These are phyloP conservation scores for Oscheius myriophilus DNA, from an alignment of 2,888 invertebrate species.

Conservation along the genomic window DNA sequence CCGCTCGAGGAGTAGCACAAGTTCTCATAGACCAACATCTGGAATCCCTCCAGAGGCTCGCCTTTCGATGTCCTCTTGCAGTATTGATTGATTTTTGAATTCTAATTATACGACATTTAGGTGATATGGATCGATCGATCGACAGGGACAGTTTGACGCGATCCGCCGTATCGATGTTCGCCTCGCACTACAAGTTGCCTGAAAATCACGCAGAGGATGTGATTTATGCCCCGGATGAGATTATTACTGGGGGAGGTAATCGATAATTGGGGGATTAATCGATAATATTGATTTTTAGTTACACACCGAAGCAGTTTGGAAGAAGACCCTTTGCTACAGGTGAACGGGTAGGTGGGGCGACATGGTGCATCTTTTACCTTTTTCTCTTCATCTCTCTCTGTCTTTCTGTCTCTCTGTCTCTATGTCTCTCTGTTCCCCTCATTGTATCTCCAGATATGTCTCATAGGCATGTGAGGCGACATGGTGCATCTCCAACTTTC, in stretches of 20 bases:
- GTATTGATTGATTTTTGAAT: constrained; percentile 16
- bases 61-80: constrained; percentile 30
- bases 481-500: too few species aligned
- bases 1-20: constrained; percentile 32
- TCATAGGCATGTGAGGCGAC: too few species aligned
- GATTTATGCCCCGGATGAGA: constrained; percentile 54
- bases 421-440: too few species aligned
- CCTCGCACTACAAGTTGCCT: constrained; percentile 42
- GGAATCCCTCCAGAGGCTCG: constrained; percentile 32
- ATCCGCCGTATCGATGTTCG: constrained; percentile 51
- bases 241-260: constrained; percentile 32
- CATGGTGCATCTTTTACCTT: too few species aligned
- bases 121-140: constrained; percentile 33
- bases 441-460: too few species aligned
- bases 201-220: constrained; percentile 53
- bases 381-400: too few species aligned
- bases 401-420: too few species aligned
- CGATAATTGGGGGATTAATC: neutral
- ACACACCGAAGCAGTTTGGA: neutral
- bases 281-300: neutral
- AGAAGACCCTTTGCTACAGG: constrained; percentile 14
- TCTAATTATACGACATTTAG: neutral
- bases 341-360: constrained; percentile 7
- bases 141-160: constrained; percentile 44
- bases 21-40: constrained; percentile 30